Base-by-base conservation (phyloP, 2,797 vertebrate genomes). In the Sandelia bainsii region DNA sequence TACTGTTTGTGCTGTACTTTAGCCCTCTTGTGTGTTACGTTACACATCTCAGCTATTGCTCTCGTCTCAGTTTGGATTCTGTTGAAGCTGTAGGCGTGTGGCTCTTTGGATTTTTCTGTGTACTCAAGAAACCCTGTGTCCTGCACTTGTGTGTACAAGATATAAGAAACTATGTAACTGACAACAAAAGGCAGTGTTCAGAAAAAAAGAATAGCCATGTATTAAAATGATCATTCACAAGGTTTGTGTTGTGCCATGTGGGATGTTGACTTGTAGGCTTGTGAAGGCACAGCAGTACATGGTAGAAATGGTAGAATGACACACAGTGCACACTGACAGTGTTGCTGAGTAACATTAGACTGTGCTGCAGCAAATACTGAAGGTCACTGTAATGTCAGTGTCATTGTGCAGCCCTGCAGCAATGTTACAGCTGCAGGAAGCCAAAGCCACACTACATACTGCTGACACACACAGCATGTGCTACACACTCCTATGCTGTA, bases 1-100 rank as follows among this genome's bases (percentile, higher is more conserved):
- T 76, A 71, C 75, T 79, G 75, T 82, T 78, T 11, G 49, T 68
- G 72, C 73, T 42, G 10, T 37, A 69, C 62, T 72, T 56, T 78
- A 66, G 50, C 29, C 57, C 40, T 34, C 69, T n/a, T 69, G 66
- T 81, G 59, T 53, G 60, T 65, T 80, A 37, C 72, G 53, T 74
- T 54, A 29, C 22, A n/a, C 42, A 62, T 27, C 45, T 27, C 58
- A 10, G 44, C 23, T 23, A 17, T 50, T 32, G 3, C 57, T 57
- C 50, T 23, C 44, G 17, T 51, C 34, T 37, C 60, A 20, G 58
- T 69, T 69, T 46, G 40, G 1, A 19, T 69, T 71, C 62, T 72
- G 65, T 74, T 76, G 57, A 82, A 80, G 52, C 77, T 83, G 51
- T 77, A 62, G 25, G 58, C 58, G 20, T 77, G 57, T 54, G 9